Evolutionary conservation across 2,113 vertebrate genomes (phyloP).

Genomic region (Rattus rattus): DNA sequence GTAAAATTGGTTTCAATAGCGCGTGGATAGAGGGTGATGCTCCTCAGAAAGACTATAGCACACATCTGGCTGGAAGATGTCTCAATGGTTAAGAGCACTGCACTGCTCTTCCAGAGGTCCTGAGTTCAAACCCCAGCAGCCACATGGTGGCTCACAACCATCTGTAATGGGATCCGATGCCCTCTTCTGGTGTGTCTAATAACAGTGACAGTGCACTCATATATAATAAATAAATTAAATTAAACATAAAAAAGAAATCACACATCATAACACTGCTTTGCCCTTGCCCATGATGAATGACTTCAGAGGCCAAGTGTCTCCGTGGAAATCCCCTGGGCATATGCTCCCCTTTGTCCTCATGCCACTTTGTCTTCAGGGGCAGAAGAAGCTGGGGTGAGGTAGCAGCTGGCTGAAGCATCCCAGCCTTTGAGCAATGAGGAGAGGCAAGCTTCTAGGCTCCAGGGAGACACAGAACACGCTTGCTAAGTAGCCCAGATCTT

Average conservation of each 20-base stretch:
- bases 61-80: no score
- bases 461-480: neutral
- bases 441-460: neutral
- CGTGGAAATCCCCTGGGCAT: neutral
- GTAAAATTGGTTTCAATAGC: neutral
- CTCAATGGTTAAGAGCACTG: no score
- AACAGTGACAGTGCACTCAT: no score
- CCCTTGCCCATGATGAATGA: neutral
- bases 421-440: neutral
- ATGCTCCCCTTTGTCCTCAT: neutral
- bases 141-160: no score
- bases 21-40: accelerated
- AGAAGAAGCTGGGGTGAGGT: neutral
- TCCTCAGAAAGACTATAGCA: neutral
- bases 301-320: neutral
- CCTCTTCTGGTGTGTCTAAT: no score
- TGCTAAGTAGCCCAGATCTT: neutral
- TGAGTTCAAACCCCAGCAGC: no score
- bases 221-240: no score
- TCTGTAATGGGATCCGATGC: no score
- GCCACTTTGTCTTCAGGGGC: neutral
- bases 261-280: neutral
- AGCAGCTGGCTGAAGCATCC: neutral
- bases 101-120: no score
- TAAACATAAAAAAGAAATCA: neutral